These are phyloP conservation scores for Samia ricini DNA, from an alignment of 1,140 invertebrate genomes.

Conservation along the genomic window DNA sequence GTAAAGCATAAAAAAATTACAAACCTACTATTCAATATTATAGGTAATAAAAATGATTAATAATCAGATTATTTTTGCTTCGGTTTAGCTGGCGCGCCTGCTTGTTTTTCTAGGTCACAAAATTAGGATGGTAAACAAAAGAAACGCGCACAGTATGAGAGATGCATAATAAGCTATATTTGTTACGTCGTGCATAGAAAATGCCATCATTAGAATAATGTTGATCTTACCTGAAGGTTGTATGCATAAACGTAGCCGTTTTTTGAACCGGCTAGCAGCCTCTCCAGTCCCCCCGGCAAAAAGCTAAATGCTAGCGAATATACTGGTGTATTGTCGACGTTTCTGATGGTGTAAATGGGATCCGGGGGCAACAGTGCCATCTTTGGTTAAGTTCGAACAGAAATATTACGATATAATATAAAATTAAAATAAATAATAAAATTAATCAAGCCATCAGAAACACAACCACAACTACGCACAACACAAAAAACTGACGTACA, in stretches of 20 bases:
- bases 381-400: slow-evolving; percentile 69
- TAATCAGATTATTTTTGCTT: slow-evolving; percentile 10
- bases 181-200: neutral
- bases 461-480: slow-evolving; percentile 74
- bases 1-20: too few species aligned
- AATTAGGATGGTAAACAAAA: slow-evolving; percentile 64
- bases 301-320: slow-evolving; percentile 82
- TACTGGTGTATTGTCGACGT: slow-evolving; percentile 82
- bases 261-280: slow-evolving; percentile 83
- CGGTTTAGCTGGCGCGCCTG: slow-evolving; percentile 8
- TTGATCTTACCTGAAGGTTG: slow-evolving; percentile 82
- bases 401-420: slow-evolving; percentile 59
- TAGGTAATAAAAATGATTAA: too few species aligned
- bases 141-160: slow-evolving; percentile 9
- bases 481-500: slow-evolving; percentile 76
- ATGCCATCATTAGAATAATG: slow-evolving; percentile 24
- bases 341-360: slow-evolving; percentile 82
- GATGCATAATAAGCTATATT: slow-evolving; percentile 14
- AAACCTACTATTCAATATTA: too few species aligned
- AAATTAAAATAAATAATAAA: slow-evolving; percentile 70
- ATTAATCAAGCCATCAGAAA: slow-evolving; percentile 75
- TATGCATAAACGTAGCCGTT: slow-evolving; percentile 84
- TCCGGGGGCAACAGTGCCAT: slow-evolving; percentile 79
- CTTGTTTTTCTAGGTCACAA: slow-evolving; percentile 54
- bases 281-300: slow-evolving; percentile 77